Evolutionary conservation across 2,113 vertebrate species (phyloP).

Genomic region (Pontoporia blainvillei): DNA sequence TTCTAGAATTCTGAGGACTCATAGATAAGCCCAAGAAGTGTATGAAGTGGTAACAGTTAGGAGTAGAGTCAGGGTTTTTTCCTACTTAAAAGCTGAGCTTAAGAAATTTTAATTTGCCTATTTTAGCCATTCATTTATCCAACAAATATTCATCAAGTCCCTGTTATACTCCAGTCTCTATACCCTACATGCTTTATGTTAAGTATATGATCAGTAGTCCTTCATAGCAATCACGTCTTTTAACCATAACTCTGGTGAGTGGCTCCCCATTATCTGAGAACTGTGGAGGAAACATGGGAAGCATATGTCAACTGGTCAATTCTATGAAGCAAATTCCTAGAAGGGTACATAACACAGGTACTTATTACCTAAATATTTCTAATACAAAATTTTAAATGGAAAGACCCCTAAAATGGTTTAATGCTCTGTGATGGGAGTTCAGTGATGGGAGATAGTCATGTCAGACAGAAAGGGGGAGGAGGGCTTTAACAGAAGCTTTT

Average conservation of each 20-base stretch:
- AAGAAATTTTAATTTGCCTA: neutral
- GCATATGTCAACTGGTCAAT: neutral
- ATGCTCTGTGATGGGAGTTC: neutral
- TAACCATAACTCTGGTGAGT: neutral
- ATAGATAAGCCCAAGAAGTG: neutral
- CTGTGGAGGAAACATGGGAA: neutral
- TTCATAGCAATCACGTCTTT: neutral
- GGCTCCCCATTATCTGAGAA: neutral
- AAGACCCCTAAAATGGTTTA: neutral
- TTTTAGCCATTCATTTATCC: neutral
- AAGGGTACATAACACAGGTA: neutral
- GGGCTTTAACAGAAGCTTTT: neutral
- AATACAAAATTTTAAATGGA: neutral
- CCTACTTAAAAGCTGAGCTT: neutral
- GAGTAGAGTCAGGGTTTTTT: neutral
- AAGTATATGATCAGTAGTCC: neutral
- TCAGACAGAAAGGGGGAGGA: neutral
- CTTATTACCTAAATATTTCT: neutral
- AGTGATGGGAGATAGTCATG: neutral
- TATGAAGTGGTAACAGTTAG: neutral
- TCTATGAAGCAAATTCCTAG: neutral
- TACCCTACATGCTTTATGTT: neutral
- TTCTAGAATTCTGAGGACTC: neutral
- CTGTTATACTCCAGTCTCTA: neutral
- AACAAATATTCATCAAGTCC: neutral